Evolutionary conservation across 2,888 invertebrate species (phyloP).

Genomic region (Platycnemis pennipes): DNA sequence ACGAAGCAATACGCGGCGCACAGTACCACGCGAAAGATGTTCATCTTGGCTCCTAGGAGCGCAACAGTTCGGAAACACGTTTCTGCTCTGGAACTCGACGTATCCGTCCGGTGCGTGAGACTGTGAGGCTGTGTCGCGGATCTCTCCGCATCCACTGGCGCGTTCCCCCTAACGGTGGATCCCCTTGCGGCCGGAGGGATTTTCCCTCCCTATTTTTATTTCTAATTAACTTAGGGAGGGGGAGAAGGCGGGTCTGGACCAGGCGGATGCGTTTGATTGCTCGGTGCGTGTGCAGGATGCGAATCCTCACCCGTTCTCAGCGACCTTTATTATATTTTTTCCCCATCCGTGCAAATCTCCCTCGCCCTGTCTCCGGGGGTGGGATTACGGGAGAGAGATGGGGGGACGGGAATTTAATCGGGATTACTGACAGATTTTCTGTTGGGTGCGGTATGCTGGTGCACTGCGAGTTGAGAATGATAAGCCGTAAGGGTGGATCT

Average conservation of each 20-base stretch:
- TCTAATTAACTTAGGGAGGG: background rate
- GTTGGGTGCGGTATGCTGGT: background rate
- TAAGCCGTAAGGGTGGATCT: background rate
- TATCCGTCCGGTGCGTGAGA: background rate
- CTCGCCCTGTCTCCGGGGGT: background rate
- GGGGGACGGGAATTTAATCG: background rate
- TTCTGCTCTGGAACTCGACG: background rate
- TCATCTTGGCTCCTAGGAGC: background rate
- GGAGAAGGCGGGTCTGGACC: background rate
- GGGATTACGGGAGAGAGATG: background rate
- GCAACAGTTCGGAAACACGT: background rate
- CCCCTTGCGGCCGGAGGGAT: background rate
- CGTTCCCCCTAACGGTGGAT: background rate
- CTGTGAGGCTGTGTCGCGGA: background rate
- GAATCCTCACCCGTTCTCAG: background rate
- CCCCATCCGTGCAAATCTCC: background rate
- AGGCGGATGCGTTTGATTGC: conserved; percentile 11
- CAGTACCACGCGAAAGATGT: background rate
- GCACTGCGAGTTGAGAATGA: background rate
- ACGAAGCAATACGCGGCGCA: background rate
- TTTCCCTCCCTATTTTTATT: background rate
- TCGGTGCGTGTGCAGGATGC: background rate
- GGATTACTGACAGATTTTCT: conserved; percentile 13
- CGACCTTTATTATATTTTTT: background rate
- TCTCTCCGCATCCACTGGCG: background rate